Conservation (phyloP, 2,888 invertebrate genomes). For the Phytoseiulus persimilis region DNA sequence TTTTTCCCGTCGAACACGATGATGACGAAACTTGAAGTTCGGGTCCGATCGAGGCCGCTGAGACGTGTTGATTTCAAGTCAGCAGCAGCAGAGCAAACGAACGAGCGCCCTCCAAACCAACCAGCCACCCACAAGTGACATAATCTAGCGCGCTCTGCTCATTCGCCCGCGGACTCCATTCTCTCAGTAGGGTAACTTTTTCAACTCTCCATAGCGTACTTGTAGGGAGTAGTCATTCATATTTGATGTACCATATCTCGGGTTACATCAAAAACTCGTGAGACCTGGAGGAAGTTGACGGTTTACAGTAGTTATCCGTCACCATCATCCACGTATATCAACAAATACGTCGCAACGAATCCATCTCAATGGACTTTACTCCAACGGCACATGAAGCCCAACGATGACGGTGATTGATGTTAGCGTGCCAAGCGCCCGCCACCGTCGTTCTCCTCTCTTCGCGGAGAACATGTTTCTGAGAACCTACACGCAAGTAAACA, state of each 20-base stretch:
- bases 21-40: not conserved
- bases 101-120: no score
- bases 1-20: not conserved
- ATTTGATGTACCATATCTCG: constrained; percentile 5
- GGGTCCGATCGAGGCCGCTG: not conserved
- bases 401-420: not conserved
- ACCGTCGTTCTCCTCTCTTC: not conserved
- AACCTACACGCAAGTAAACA: not conserved
- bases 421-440: no score
- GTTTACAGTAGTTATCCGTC: not conserved
- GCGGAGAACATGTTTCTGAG: not conserved
- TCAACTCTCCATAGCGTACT: not conserved
- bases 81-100: no score
- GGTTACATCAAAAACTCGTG: not conserved
- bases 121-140: not conserved
- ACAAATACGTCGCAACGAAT: not conserved
- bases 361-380: not conserved
- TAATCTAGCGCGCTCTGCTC: not conserved
- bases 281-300: not conserved
- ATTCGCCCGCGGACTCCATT: not conserved
- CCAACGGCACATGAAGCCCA: not conserved
- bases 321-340: not conserved
- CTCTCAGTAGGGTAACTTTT: not conserved
- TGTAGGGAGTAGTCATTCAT: not conserved
- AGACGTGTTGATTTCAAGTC: not conserved